Evolutionary conservation across 2,797 vertebrate species (phyloP).

Genomic region (Pipistrellus pygmaeus): DNA sequence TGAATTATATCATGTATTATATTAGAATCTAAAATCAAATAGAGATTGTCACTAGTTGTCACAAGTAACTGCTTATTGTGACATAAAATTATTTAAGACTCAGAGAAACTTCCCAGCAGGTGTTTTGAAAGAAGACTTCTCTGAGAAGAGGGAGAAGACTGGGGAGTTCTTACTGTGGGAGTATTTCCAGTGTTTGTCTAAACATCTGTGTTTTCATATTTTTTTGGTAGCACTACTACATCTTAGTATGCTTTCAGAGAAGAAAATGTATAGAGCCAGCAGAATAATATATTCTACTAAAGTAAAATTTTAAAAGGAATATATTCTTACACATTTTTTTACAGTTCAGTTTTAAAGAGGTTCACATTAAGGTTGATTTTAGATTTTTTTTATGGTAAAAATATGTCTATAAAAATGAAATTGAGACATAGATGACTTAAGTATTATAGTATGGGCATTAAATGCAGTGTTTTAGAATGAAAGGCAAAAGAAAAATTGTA

Average conservation of each 20-base stretch:
- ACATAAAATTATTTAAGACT: slow-evolving; percentile 70
- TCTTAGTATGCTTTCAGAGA: slow-evolving; percentile 53
- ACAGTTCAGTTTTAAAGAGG: slow-evolving; percentile 63
- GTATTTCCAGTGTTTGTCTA: slow-evolving; percentile 41
- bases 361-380: neutral
- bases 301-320: slow-evolving; percentile 54
- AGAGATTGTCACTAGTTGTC: slow-evolving; percentile 69
- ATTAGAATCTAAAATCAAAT: slow-evolving; percentile 73
- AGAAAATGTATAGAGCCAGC: slow-evolving; percentile 54
- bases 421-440: neutral
- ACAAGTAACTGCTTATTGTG: slow-evolving; percentile 57
- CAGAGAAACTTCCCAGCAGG: slow-evolving; percentile 74
- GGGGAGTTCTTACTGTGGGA: slow-evolving; percentile 46
- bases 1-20: slow-evolving; percentile 23
- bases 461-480: slow-evolving; percentile 9
- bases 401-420: slow-evolving; percentile 58
- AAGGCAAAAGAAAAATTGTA: neutral
- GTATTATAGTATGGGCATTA: neutral
- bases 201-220: slow-evolving; percentile 62
- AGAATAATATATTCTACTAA: slow-evolving; percentile 13
- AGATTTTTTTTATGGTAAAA: neutral
- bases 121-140: slow-evolving; percentile 51
- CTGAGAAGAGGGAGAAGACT: slow-evolving; percentile 6
- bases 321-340: neutral
- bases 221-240: slow-evolving; percentile 47